Conservation (phyloP, 2,888 invertebrate species). For the Hydropsyche betteni region DNA sequence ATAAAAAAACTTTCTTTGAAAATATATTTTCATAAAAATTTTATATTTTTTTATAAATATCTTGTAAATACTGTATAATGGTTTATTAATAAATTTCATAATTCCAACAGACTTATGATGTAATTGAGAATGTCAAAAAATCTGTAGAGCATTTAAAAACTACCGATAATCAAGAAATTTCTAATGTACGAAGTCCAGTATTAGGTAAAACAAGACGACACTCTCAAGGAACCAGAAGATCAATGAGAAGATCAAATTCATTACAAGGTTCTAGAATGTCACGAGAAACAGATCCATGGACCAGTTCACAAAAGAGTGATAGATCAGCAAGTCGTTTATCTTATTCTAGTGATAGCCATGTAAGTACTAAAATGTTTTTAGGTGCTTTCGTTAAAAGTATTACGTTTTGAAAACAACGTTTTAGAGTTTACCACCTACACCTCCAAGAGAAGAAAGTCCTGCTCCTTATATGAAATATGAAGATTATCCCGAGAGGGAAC, state of each 20-base stretch:
- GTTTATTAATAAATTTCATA: constrained; percentile 9
- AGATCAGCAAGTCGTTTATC: constrained; percentile 74
- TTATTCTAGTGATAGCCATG: constrained; percentile 73
- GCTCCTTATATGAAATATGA: constrained; percentile 56
- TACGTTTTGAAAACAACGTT: constrained; percentile 52
- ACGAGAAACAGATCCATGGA: constrained; percentile 45
- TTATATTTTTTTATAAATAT: not conserved
- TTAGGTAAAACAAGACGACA: constrained; percentile 41
- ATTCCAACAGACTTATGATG: constrained; percentile 62
- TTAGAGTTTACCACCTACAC: constrained; percentile 66
- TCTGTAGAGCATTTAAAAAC: constrained; percentile 39
- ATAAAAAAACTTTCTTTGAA: not conserved
- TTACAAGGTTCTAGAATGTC: constrained; percentile 53
- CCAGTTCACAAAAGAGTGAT: constrained; percentile 62
- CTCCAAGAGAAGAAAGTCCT: constrained; percentile 64
- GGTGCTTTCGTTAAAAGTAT: constrained; percentile 40
- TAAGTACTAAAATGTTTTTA: constrained; percentile 55
- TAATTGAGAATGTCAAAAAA: constrained; percentile 54
- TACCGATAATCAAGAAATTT: constrained; percentile 42
- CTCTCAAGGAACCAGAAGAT: constrained; percentile 48
- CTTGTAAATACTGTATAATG: not conserved
- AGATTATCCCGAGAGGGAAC: constrained; percentile 40
- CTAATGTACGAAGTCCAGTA: constrained; percentile 53
- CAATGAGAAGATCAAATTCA: constrained; percentile 56
- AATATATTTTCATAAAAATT: no score